Evolutionary conservation across 2,113 vertebrate genomes (phyloP).

Genomic region (Pagrus major): DNA sequence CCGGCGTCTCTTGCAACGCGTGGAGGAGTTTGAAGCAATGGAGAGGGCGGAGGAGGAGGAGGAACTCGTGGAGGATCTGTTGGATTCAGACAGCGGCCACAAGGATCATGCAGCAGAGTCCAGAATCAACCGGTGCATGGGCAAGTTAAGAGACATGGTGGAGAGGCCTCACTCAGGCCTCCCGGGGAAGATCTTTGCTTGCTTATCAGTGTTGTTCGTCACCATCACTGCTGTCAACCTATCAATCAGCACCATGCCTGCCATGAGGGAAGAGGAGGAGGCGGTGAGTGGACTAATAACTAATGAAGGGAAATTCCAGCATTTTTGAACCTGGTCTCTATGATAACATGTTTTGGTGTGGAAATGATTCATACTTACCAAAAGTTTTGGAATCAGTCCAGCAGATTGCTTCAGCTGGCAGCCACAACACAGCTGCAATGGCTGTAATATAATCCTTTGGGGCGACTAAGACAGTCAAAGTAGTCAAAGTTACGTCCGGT

Average conservation of each 20-base stretch:
- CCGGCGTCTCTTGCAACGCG: constrained; percentile 92
- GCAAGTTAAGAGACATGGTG: constrained; percentile 95
- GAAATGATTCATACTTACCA: too few species aligned
- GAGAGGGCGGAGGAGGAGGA: constrained; percentile 90
- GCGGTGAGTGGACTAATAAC: constrained; percentile 84
- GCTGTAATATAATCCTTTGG: too few species aligned
- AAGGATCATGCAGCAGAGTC: constrained; percentile 81
- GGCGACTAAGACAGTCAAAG: too few species aligned
- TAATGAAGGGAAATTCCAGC: too few species aligned
- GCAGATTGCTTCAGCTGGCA: too few species aligned
- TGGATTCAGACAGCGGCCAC: constrained; percentile 83
- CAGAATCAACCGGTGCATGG: constrained; percentile 89
- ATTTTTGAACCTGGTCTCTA: too few species aligned
- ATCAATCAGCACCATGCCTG: constrained; percentile 98
- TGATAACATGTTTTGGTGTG: too few species aligned
- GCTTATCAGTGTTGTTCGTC: constrained; percentile 96
- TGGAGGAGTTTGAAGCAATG: constrained; percentile 94
- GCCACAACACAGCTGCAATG: too few species aligned
- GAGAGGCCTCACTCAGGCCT: constrained; percentile 97
- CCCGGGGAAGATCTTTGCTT: constrained; percentile 97
- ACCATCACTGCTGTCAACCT: constrained; percentile 97
- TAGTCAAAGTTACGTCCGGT: too few species aligned
- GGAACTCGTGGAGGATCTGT: constrained; percentile 75
- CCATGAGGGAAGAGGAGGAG: constrained; percentile 95
- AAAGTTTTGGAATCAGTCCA: too few species aligned